Evolutionary conservation across 2,113 vertebrate genomes (phyloP).

Genomic region (Corythaixoides concolor): DNA sequence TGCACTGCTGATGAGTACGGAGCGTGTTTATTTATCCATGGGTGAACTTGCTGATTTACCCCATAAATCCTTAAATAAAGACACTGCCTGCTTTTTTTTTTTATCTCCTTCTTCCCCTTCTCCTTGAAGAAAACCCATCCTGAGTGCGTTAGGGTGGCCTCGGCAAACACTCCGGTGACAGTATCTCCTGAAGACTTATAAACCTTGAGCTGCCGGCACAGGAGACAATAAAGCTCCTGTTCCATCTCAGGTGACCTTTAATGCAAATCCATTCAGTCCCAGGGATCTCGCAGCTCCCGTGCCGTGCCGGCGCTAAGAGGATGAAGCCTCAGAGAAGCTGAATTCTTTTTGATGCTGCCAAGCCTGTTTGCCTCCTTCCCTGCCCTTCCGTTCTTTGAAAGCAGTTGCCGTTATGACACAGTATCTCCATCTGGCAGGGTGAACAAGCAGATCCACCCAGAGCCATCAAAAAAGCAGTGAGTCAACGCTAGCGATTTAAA

Average conservation of each 20-base stretch:
- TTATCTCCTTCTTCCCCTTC: background rate
- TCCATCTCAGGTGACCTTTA: constrained; percentile 59
- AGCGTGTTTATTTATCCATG: background rate
- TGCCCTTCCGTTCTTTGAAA: constrained; percentile 73
- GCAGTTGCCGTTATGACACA: constrained; percentile 61
- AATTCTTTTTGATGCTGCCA: constrained; percentile 55
- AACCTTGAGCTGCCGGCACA: background rate
- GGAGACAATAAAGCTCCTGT: constrained; percentile 18
- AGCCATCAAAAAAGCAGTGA: constrained; percentile 49
- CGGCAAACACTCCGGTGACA: background rate
- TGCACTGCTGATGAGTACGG: background rate
- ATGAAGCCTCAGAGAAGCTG: constrained; percentile 57
- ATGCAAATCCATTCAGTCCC: constrained; percentile 18
- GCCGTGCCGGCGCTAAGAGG: constrained; percentile 39
- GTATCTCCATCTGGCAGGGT: constrained; percentile 72
- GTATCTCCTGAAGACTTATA: background rate
- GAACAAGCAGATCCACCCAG: constrained; percentile 67
- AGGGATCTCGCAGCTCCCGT: background rate
- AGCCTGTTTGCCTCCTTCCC: constrained; percentile 60
- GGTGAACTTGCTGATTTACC: background rate
- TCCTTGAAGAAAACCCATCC: background rate
- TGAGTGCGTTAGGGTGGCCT: background rate
- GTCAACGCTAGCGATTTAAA: constrained; percentile 53
- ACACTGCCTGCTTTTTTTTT: background rate
- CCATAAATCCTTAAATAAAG: background rate